Conservation (phyloP, 2,113 vertebrate genomes). For the Equus przewalskii region DNA sequence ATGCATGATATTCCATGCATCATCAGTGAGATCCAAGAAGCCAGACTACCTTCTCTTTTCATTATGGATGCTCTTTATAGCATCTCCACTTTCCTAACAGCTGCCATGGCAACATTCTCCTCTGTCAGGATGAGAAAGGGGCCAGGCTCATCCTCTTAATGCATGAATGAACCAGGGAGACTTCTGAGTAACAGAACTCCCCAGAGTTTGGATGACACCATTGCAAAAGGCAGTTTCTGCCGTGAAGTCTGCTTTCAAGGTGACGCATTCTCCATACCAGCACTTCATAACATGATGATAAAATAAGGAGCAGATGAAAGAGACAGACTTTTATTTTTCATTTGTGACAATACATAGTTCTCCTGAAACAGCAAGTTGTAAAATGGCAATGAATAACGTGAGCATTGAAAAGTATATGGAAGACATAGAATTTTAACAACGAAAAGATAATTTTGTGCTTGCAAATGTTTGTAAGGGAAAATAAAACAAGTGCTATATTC, state of each 20-base stretch:
- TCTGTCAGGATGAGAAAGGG: constrained; percentile 64
- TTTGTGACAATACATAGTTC: background rate
- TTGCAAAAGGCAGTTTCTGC: constrained; percentile 53
- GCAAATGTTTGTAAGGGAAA: constrained; percentile 30
- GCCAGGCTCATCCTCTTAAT: constrained; percentile 53
- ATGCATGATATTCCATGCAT: background rate
- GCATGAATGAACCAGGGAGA: constrained; percentile 66
- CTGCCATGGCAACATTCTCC: constrained; percentile 77
- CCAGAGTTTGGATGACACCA: constrained; percentile 47
- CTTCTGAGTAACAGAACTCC: constrained; percentile 62
- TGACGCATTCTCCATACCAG: background rate
- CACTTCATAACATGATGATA: background rate
- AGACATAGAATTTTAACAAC: constrained; percentile 40
- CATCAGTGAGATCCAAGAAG: constrained; percentile 7
- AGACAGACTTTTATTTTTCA: background rate
- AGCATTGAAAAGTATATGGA: constrained; percentile 31
- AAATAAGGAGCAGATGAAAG: background rate
- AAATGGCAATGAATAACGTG: background rate
- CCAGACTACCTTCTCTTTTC: constrained; percentile 6
- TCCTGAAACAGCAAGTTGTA: constrained; percentile 49
- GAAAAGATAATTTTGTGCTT: background rate
- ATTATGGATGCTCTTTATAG: constrained; percentile 55
- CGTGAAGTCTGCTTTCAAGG: constrained; percentile 17
- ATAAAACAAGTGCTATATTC: constrained; percentile 9
- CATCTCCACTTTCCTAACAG: constrained; percentile 53